These are phyloP conservation scores for Ammodytes dubius DNA, from an alignment of 2,113 vertebrate genomes.

Conservation along the genomic window DNA sequence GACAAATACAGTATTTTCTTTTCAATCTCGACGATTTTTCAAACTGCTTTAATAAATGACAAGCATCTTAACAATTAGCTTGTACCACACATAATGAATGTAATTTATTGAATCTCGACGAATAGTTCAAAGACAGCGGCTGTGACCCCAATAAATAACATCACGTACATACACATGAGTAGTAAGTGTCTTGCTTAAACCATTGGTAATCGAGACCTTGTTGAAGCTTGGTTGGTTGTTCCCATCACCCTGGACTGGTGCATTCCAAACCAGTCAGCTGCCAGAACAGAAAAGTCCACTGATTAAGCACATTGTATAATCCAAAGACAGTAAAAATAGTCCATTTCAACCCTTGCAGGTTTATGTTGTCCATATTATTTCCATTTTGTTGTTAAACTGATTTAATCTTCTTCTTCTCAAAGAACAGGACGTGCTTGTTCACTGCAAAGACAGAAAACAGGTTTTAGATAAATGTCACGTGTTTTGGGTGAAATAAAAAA, in stretches of 20 bases:
- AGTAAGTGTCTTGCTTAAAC: not conserved
- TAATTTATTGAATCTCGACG: conserved; percentile 10
- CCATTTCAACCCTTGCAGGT: conserved; percentile 27
- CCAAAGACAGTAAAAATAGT: conserved; percentile 30
- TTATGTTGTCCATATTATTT: conserved; percentile 36
- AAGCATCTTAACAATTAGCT: not conserved
- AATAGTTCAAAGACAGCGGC: not conserved
- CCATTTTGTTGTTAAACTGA: conserved; percentile 84
- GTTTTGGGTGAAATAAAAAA: not conserved
- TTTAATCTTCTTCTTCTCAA: conserved; percentile 95
- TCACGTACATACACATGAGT: not conserved
- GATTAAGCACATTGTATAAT: not conserved
- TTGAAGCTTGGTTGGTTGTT: not conserved
- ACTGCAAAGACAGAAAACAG: conserved; percentile 83
- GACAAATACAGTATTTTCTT: not conserved
- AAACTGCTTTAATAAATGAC: not conserved
- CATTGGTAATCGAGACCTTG: not conserved
- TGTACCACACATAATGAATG: not conserved
- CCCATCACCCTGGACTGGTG: not conserved
- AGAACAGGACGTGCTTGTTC: conserved; percentile 93
- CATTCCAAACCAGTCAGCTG: not conserved
- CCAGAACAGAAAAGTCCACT: conserved; percentile 2
- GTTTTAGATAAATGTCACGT: not conserved
- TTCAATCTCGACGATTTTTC: not conserved
- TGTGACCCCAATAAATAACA: not conserved